Base-by-base conservation (phyloP, 2,113 vertebrate genomes). In the Platycercus adscitus region DNA sequence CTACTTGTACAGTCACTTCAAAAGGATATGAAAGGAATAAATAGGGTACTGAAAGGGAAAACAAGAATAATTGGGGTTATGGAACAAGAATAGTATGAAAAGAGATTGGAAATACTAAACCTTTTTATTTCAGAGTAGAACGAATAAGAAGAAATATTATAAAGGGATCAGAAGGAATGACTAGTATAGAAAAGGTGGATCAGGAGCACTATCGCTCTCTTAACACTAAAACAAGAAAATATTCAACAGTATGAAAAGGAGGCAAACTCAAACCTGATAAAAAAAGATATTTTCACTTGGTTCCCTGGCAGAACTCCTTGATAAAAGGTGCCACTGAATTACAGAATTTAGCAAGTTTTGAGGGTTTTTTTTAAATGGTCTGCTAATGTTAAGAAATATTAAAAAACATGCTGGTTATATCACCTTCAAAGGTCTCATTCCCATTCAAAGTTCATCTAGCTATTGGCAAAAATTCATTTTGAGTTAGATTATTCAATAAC, bases 21-120 rank as follows among this genome's bases (percentile, higher is more conserved):
- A 83, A 93, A 96, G 39, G 8, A 58, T 63, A 21, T 47, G 21
- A 20, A 91, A 93, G 43, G 76, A 76, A 91, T 63, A 89, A 88
- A 55, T 64, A 91, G 19, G 17, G 7, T 77, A n/a, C 83, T 89
- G 68, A 95, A 93, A 91, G 14, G 13, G 37, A 86, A 96, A 95
- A 55, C 41, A 86, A 73, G 47, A 85, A 82, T 85, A 73, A 88
- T 64, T 86, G 3, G 35, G 17, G 46, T 69, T 47, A 63, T 37
- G 20, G 23, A 90, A 86, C 46, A 86, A 66, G 52, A 76, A 14
- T 69, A 81, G 65, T 66, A 66, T 50, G 37, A 86, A 89, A 70
- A 88, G 58, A 94, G 15, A 55, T 68, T 63, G 66, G 66, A 92
- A 92, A 80, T 52, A 66, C 12, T 64, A 53, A 72, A 16, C 4